A percentile compares a stretch with the other conserved stretches of the same genome.
Conservation (phyloP, 2,888 invertebrate genomes). For the Euclidia mi region DNA sequence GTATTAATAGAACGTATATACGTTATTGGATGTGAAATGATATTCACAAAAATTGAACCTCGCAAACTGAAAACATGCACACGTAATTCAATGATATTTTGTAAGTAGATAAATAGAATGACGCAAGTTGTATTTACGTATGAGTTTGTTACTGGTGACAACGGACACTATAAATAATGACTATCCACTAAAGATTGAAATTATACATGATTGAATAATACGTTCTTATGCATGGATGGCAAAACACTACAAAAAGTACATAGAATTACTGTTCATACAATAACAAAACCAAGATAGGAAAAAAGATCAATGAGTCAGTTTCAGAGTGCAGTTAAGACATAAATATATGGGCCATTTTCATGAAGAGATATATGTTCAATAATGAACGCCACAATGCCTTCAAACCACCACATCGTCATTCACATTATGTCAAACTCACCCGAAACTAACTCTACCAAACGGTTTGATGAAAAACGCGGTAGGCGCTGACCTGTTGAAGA, state of each 20-base stretch:
- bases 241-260: slow-evolving; percentile 22
- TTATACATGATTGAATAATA: slow-evolving; percentile 27
- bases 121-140: slow-evolving; percentile 32
- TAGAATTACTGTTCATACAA: slow-evolving; percentile 38
- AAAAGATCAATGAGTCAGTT: slow-evolving; percentile 82
- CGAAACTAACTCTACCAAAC: slow-evolving; percentile 92
- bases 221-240: slow-evolving; percentile 19
- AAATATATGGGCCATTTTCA: slow-evolving; percentile 76
- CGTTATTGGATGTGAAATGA: slow-evolving; percentile 35
- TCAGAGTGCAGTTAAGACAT: slow-evolving; percentile 88
- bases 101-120: slow-evolving; percentile 37
- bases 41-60: slow-evolving; percentile 34
- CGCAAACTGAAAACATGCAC: slow-evolving; percentile 58
- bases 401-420: slow-evolving; percentile 87
- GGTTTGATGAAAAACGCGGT: slow-evolving; percentile 93
- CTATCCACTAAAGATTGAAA: slow-evolving; percentile 23
- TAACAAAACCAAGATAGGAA: slow-evolving; percentile 51
- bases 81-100: slow-evolving; percentile 49
- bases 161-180: slow-evolving; percentile 46
- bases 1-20: slow-evolving; percentile 39
- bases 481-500: slow-evolving; percentile 93
- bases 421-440: slow-evolving; percentile 92
- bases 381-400: slow-evolving; percentile 88
- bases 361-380: slow-evolving; percentile 80
- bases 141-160: slow-evolving; percentile 35